Percentiles rank a stretch among this genome's conserved stretches.
phyloP scores from a whole-genome alignment of 2,113 vertebrate genomes.

The Cichladusa arquata region DNA sequence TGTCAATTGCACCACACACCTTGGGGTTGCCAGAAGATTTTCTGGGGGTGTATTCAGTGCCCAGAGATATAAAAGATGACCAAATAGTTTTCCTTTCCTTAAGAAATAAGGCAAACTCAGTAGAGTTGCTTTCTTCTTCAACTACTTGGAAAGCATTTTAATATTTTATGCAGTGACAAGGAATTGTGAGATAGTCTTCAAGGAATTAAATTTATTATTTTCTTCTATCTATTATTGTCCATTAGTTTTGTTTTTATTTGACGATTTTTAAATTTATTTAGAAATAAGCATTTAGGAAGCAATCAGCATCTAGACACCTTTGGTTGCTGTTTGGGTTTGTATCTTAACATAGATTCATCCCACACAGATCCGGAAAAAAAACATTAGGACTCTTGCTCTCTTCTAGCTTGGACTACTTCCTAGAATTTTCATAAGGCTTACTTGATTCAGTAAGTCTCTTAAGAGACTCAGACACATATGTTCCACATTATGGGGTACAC shows the following conservation, averaged over 20 bases:
- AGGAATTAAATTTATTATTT: background rate
- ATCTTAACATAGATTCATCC: background rate
- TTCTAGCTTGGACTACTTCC: background rate
- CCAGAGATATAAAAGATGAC: background rate
- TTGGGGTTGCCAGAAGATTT: background rate
- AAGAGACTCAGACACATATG: background rate
- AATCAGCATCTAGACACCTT: background rate
- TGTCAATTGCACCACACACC: background rate
- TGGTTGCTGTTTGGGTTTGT: background rate
- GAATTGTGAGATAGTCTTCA: background rate
- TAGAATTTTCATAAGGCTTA: background rate
- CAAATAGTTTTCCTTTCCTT: background rate
- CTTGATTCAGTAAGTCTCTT: background rate
- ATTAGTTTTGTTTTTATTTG: background rate
- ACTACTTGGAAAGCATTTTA: background rate
- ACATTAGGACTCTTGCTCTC: background rate
- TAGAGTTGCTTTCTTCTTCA: background rate
- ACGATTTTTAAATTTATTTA: background rate
- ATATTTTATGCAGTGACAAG: background rate
- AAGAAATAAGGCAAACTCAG: background rate
- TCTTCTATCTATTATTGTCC: background rate
- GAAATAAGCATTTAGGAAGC: background rate
- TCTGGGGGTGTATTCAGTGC: background rate
- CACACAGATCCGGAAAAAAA: background rate
- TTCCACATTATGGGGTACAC: background rate